phyloP scores from a whole-genome alignment of 2,888 invertebrate species.

The Brenthis hecate region DNA sequence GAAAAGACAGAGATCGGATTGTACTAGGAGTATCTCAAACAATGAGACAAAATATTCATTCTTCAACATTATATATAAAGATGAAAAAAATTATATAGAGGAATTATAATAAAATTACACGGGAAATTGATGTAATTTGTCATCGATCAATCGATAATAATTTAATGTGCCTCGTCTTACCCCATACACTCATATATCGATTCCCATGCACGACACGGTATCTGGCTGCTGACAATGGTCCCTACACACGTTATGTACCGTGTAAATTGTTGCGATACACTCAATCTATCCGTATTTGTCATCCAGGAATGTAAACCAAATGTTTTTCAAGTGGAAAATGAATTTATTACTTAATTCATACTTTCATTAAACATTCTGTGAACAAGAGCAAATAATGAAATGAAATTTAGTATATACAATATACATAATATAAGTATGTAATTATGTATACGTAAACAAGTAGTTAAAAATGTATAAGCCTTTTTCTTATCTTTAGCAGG shows the following conservation, averaged over 20 bases:
- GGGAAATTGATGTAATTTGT: conserved; percentile 19
- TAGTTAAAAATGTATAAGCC: too few relatives aligned
- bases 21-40: too few relatives aligned
- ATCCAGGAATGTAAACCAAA: conserved; percentile 35
- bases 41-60: not conserved
- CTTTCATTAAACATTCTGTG: not conserved
- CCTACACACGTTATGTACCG: conserved; percentile 60
- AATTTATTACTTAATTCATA: conserved; percentile 22
- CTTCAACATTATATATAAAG: not conserved
- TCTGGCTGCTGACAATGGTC: conserved; percentile 56
- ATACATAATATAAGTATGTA: too few relatives aligned
- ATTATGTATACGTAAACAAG: too few relatives aligned
- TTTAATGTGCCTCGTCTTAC: conserved; percentile 24
- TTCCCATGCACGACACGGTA: conserved; percentile 65
- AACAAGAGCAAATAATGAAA: not conserved
- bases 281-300: conserved; percentile 40
- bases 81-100: not conserved
- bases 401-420: too few relatives aligned
- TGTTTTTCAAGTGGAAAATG: conserved; percentile 36
- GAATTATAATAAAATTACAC: conserved; percentile 2
- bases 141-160: conserved; percentile 12
- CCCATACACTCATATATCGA: conserved; percentile 34
- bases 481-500: too few relatives aligned
- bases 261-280: conserved; percentile 57
- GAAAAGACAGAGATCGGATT: too few relatives aligned